Percentiles rank a stretch among this genome's conserved stretches.
phyloP scores from a whole-genome alignment of 2,888 invertebrate species.

The Diarsia dahlii region DNA sequence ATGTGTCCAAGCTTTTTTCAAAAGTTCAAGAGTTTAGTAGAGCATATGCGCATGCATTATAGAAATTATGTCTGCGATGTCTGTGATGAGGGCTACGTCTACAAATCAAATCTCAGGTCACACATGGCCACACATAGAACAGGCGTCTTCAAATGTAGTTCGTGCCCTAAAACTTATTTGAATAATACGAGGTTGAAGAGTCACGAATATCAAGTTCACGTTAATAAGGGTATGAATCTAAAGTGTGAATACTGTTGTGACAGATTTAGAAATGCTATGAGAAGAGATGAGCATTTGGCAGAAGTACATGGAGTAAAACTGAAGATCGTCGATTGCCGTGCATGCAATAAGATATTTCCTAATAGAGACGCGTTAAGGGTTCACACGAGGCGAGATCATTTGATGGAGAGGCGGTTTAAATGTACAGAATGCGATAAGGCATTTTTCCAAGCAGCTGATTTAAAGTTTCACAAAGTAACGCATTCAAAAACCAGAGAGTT shows the following conservation, averaged over 20 bases:
- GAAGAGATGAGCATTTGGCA: slow-evolving; percentile 64
- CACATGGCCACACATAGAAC: slow-evolving; percentile 61
- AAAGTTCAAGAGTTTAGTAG: slow-evolving; percentile 72
- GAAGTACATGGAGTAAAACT: slow-evolving; percentile 64
- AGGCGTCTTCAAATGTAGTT: slow-evolving; percentile 73
- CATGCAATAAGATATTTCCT: slow-evolving; percentile 81
- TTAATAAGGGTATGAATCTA: slow-evolving; percentile 1
- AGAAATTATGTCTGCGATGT: slow-evolving; percentile 75
- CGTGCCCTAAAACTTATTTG: slow-evolving; percentile 80
- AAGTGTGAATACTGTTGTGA: slow-evolving; percentile 71
- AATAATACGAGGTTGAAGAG: slow-evolving; percentile 75
- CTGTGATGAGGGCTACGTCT: slow-evolving; percentile 68
- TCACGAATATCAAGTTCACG: slow-evolving; percentile 73
- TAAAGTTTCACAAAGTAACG: slow-evolving; percentile 76
- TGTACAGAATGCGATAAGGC: slow-evolving; percentile 60
- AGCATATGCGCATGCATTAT: slow-evolving; percentile 79
- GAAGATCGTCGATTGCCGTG: slow-evolving; percentile 59
- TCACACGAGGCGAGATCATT: slow-evolving; percentile 81
- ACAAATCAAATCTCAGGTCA: neutral
- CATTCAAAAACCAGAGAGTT: slow-evolving; percentile 73
- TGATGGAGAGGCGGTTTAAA: slow-evolving; percentile 62
- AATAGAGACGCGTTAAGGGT: slow-evolving; percentile 83
- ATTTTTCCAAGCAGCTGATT: slow-evolving; percentile 62
- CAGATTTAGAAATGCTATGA: slow-evolving; percentile 60
- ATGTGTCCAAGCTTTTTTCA: slow-evolving; percentile 73